These are phyloP conservation scores for Tetramorium alpestre DNA, from an alignment of 1,140 invertebrate species.

Conservation along the genomic window DNA sequence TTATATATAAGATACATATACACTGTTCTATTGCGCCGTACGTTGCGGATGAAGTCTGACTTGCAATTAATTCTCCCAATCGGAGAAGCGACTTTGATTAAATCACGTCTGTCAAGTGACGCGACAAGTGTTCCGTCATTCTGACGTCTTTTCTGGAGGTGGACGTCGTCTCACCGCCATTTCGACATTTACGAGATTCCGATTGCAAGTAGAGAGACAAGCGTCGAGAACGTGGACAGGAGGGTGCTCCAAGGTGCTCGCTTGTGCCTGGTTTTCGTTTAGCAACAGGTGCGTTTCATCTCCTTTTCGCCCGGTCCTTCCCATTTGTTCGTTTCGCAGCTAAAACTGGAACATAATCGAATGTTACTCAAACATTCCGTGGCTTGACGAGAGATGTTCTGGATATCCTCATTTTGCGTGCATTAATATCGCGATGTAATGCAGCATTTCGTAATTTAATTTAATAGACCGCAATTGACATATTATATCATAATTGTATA, in stretches of 20 bases:
- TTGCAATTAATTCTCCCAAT: slow-evolving; percentile 44
- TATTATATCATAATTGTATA: neutral
- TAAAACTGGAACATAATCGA: slow-evolving; percentile 39
- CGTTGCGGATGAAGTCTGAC: neutral
- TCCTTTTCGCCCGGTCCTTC: slow-evolving; percentile 22
- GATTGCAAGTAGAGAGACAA: slow-evolving; percentile 17
- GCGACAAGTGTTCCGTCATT: slow-evolving; percentile 23
- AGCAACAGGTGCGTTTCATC: slow-evolving; percentile 63
- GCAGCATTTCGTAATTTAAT: neutral
- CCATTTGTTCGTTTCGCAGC: slow-evolving; percentile 29
- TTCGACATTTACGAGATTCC: slow-evolving; percentile 46
- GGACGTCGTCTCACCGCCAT: slow-evolving; percentile 10
- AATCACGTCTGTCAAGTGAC: slow-evolving; percentile 18
- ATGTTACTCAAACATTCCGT: slow-evolving; percentile 10
- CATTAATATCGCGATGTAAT: neutral
- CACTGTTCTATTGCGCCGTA: neutral
- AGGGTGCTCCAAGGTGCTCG: slow-evolving; percentile 27
- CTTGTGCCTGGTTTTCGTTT: slow-evolving; percentile 42
- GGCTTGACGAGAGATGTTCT: neutral
- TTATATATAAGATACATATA: neutral
- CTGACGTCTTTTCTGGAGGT: slow-evolving; percentile 2
- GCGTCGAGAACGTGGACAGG: slow-evolving; percentile 6
- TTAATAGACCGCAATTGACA: neutral
- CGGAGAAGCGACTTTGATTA: slow-evolving; percentile 38
- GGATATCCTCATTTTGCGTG: neutral